phyloP scores from a whole-genome alignment of 2,888 invertebrate species.

The Drosophila birchii region DNA sequence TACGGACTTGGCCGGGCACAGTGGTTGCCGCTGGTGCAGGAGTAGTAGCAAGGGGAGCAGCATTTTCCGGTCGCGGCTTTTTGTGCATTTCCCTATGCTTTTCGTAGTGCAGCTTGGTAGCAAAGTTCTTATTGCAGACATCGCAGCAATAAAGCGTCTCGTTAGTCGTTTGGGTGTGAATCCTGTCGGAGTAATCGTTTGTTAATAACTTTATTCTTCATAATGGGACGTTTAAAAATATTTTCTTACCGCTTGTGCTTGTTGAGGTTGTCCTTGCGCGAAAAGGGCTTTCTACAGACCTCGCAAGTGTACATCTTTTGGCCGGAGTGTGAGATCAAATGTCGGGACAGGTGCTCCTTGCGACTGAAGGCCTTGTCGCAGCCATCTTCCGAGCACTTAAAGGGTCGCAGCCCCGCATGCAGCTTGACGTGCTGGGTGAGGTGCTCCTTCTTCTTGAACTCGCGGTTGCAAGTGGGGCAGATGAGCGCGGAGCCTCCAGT shows the following conservation, averaged over 20 bases:
- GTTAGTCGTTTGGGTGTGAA: constrained; percentile 75
- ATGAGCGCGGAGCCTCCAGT: constrained; percentile 34
- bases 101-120: constrained; percentile 88
- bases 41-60: constrained; percentile 45
- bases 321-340: constrained; percentile 89
- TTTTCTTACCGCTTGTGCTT: constrained; percentile 83
- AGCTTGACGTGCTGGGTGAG: constrained; percentile 89
- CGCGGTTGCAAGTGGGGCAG: constrained; percentile 86
- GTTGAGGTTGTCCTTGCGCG: constrained; percentile 85
- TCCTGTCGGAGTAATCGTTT: constrained; percentile 59
- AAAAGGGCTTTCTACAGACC: constrained; percentile 86
- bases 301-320: constrained; percentile 89
- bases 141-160: constrained; percentile 87
- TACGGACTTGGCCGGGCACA: constrained; percentile 19
- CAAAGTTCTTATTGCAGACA: constrained; percentile 88
- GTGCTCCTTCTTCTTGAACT: constrained; percentile 89
- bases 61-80: constrained; percentile 54
- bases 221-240: not conserved
- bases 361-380: constrained; percentile 89
- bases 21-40: not conserved
- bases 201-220: not conserved
- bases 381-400: constrained; percentile 86
- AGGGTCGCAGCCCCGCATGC: constrained; percentile 89
- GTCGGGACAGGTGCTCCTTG: constrained; percentile 89
- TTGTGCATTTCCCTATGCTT: constrained; percentile 87